Conservation (phyloP, 2,113 vertebrate species). For the Rafetus swinhoei region DNA sequence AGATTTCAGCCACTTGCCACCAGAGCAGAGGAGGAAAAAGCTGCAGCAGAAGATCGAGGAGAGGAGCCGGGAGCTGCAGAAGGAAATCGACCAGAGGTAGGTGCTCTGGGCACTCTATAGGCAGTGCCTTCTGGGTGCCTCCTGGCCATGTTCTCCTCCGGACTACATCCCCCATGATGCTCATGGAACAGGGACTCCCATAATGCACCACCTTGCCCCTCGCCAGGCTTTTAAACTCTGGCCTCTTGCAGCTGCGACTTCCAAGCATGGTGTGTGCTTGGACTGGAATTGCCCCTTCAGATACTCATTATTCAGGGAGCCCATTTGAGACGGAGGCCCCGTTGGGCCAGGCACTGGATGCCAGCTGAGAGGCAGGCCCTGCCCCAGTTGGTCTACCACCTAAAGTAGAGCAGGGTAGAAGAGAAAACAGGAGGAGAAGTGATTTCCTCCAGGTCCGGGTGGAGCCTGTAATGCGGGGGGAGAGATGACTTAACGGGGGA, state of each 20-base stretch:
- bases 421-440: background rate
- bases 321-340: background rate
- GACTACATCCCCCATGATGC: background rate
- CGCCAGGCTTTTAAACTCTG: background rate
- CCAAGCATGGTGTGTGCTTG: background rate
- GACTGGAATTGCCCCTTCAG: background rate
- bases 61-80: conserved; percentile 69
- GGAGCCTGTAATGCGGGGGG: background rate
- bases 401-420: background rate
- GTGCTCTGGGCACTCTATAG: background rate
- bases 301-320: background rate
- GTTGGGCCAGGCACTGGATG: background rate
- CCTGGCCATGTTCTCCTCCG: background rate
- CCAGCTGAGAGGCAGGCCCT: background rate
- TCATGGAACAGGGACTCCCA: background rate
- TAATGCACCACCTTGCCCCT: background rate
- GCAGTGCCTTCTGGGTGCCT: background rate
- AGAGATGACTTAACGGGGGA: background rate
- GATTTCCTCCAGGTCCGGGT: background rate
- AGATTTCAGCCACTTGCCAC: conserved; percentile 77
- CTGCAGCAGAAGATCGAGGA: conserved; percentile 74
- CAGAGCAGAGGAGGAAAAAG: conserved; percentile 74
- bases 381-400: background rate
- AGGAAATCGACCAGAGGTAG: conserved; percentile 76
- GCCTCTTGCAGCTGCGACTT: background rate